Evolutionary conservation across 2,888 invertebrate genomes (phyloP).

Genomic region (Perizoma affinitatum): DNA sequence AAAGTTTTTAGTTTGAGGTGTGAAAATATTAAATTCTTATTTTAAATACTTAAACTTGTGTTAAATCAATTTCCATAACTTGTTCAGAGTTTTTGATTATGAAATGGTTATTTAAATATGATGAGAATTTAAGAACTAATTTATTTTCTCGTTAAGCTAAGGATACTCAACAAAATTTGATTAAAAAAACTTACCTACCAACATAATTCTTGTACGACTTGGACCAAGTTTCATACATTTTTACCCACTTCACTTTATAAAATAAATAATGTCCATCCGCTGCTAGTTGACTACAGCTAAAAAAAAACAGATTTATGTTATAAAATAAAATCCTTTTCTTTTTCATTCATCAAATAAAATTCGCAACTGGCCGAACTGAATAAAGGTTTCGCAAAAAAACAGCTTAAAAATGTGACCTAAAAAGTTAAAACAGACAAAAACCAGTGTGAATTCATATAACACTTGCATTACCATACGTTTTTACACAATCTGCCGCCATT

Average conservation of each 20-base stretch:
- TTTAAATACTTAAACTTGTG: no score
- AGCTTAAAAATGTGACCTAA: not conserved
- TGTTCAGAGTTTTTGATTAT: no score
- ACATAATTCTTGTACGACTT: no score
- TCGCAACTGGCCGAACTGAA: not conserved
- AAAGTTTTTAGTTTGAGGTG: not conserved
- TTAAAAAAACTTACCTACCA: no score
- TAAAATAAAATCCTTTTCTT: not conserved
- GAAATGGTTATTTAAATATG: no score
- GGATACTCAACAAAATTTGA: no score
- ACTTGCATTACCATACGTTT: not conserved
- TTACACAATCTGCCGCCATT: not conserved
- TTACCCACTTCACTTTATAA: no score
- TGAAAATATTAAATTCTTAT: no score
- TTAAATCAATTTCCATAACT: no score
- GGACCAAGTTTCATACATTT: no score
- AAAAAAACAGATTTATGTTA: not conserved
- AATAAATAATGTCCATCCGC: not conserved
- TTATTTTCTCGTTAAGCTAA: no score
- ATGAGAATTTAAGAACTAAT: no score
- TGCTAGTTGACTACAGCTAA: not conserved
- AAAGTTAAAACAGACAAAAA: not conserved
- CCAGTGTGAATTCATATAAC: not conserved
- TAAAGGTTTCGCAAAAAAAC: not conserved
- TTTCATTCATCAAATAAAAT: not conserved